phyloP scores from a whole-genome alignment of 2,888 invertebrate genomes.

The Odontocolon sp. region DNA sequence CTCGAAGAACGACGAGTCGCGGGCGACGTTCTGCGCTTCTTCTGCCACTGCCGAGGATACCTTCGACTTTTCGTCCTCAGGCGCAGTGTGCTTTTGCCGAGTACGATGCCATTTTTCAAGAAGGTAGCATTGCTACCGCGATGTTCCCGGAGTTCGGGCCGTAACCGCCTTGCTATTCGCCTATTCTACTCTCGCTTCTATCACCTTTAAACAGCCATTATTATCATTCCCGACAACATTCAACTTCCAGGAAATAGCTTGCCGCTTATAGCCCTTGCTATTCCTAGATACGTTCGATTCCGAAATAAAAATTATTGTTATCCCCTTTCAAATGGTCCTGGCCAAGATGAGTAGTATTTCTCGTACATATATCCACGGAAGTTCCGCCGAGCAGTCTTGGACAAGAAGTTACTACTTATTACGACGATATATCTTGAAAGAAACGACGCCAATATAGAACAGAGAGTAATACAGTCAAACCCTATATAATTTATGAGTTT shows the following conservation, averaged over 20 bases:
- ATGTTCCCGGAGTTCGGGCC: constrained; percentile 1
- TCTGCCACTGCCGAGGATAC: constrained; percentile 29
- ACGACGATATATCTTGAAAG: constrained; percentile 35
- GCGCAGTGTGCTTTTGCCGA: constrained; percentile 1
- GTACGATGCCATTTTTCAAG: constrained; percentile 63
- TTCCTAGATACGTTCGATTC: constrained; percentile 16
- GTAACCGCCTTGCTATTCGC: constrained; percentile 27
- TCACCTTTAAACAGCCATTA: constrained; percentile 43
- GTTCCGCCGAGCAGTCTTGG: constrained; percentile 18
- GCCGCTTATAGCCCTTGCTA: background rate
- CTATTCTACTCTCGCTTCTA: constrained; percentile 4
- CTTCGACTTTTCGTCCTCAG: constrained; percentile 65
- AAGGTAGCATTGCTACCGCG: constrained; percentile 20
- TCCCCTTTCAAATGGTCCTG: constrained; percentile 31
- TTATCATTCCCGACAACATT: constrained; percentile 31
- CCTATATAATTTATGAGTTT: too few species aligned
- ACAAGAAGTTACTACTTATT: constrained; percentile 46
- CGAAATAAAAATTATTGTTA: constrained; percentile 54
- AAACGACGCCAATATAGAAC: constrained; percentile 4
- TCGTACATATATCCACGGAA: constrained; percentile 23
- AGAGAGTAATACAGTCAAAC: constrained; percentile 29
- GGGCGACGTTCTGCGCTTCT: too few species aligned
- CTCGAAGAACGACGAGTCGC: constrained; percentile 66
- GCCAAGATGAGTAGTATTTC: constrained; percentile 10
- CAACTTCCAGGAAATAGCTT: constrained; percentile 7